Conservation (phyloP, 2,888 invertebrate genomes). For the Palloptera scutellata region DNA sequence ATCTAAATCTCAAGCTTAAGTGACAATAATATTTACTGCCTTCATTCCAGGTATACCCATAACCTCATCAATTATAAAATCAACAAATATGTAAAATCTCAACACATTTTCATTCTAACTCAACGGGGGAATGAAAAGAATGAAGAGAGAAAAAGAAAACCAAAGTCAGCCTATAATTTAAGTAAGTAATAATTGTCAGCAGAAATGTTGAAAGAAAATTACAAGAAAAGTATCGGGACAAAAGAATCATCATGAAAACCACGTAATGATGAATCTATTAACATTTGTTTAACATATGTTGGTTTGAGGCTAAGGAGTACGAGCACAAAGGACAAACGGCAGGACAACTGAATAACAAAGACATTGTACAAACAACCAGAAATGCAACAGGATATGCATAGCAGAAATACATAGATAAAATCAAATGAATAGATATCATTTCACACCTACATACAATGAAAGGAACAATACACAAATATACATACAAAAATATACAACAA, state of each 20-base stretch:
- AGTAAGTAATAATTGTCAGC: not conserved
- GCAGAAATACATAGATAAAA: not conserved
- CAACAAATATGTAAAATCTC: too few relatives aligned
- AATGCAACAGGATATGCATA: too few relatives aligned
- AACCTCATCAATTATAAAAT: too few relatives aligned
- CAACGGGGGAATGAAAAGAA: too few relatives aligned
- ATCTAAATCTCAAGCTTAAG: too few relatives aligned
- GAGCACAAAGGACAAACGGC: not conserved
- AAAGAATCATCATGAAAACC: not conserved
- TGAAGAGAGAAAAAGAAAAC: too few relatives aligned
- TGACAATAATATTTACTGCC: too few relatives aligned
- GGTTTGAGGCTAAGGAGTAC: not conserved
- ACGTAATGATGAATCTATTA: not conserved
- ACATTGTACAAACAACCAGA: too few relatives aligned
- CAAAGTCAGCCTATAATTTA: too few relatives aligned
- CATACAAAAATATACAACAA: not conserved
- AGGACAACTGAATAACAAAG: conserved; percentile 7
- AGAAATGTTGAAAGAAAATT: not conserved
- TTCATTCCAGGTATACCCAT: too few relatives aligned
- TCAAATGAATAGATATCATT: not conserved
- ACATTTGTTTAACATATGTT: not conserved
- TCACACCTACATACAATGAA: conserved; percentile 5
- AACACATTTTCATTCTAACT: too few relatives aligned
- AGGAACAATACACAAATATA: not conserved
- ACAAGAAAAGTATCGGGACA: not conserved